phyloP scores from a whole-genome alignment of 2,888 invertebrate genomes.

The Criorhina ranunculi region DNA sequence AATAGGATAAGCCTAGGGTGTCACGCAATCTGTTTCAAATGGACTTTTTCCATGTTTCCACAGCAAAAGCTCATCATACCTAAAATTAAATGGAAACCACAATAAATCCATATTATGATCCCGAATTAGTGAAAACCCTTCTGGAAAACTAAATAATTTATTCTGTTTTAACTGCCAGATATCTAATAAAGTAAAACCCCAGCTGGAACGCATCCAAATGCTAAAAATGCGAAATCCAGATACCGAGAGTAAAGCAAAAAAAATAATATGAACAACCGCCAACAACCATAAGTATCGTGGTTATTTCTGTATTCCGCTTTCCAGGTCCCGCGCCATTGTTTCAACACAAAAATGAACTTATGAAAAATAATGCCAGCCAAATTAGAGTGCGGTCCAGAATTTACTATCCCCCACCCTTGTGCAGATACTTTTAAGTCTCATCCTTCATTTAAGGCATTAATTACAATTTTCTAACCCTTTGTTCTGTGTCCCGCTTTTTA shows the following conservation, averaged over 20 bases:
- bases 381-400: slow-evolving; percentile 47
- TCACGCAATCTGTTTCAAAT: too few relatives aligned
- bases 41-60: neutral
- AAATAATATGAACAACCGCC: slow-evolving; percentile 5
- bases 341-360: slow-evolving; percentile 34
- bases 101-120: neutral
- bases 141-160: slow-evolving; percentile 19
- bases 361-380: slow-evolving; percentile 53
- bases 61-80: neutral
- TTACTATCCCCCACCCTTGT: neutral
- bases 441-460: slow-evolving; percentile 68
- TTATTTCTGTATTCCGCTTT: neutral
- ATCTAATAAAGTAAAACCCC: slow-evolving; percentile 14
- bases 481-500: slow-evolving; percentile 15
- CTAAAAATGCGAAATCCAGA: neutral
- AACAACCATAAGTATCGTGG: slow-evolving; percentile 8
- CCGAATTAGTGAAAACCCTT: neutral
- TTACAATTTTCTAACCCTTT: slow-evolving; percentile 68
- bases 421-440: slow-evolving; percentile 43
- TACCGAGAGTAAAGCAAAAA: neutral
- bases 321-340: neutral
- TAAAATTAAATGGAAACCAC: neutral
- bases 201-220: slow-evolving; percentile 41
- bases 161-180: slow-evolving; percentile 1
- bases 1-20: too few relatives aligned